Evolutionary conservation across 2,113 vertebrate species (phyloP).

Genomic region (Murina feae): DNA sequence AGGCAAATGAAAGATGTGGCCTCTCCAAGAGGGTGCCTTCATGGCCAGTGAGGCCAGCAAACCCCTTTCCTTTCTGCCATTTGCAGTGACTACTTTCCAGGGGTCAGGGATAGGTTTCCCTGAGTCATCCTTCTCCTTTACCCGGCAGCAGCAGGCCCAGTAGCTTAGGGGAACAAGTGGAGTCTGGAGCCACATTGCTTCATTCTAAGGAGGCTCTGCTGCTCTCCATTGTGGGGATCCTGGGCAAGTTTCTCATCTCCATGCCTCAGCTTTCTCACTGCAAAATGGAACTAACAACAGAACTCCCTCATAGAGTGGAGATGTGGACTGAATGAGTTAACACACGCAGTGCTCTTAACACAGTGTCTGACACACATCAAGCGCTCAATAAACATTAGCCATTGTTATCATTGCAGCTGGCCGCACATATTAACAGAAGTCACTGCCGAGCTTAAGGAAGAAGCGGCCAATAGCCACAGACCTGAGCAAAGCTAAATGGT

Average conservation of each 20-base stretch:
- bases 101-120: background rate
- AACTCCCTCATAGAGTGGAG: background rate
- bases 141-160: background rate
- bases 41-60: accelerated
- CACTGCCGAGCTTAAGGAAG: background rate
- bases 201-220: background rate
- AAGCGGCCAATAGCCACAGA: background rate
- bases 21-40: background rate
- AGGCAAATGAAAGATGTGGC: background rate
- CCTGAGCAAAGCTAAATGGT: background rate
- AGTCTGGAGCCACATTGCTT: background rate
- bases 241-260: background rate
- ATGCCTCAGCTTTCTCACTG: background rate
- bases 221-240: background rate
- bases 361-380: background rate
- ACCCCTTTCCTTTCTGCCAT: background rate
- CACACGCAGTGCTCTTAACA: background rate
- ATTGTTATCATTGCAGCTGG: constrained; percentile 17
- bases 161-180: no score
- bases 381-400: background rate
- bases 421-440: background rate
- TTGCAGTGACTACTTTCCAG: background rate
- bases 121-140: accelerated
- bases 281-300: background rate
- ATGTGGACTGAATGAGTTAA: background rate